Evolutionary conservation across 2,888 invertebrate genomes (phyloP), one percentile per base, ranked within the genome.

Genomic region (Auanema freiburgensis): DNA sequence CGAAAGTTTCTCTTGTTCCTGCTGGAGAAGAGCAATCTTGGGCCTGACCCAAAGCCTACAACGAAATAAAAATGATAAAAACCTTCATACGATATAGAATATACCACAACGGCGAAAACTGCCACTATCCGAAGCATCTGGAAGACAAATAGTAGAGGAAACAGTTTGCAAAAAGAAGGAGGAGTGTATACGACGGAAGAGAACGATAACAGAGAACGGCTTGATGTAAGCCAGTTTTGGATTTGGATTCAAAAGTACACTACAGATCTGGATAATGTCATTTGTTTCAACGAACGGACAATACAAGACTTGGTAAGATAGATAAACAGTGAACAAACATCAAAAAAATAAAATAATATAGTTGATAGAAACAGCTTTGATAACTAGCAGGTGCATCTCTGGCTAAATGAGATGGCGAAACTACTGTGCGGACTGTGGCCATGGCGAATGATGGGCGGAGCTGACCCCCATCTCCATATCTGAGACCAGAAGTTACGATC

Each of bases 1-100:
- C 79, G 58, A 82, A 78, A 10, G 73, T 60, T 42, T 71, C 69
- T 23, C 71, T 66, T 3, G 76, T 76, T 40, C 67, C 74, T 41
- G 67, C 65, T 12, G 72, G 67, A 12, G 71, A 56, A 4, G 71
- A 70, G 59, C 77, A 77, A 50, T 76, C 76, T 63, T 77, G 77
- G 8, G 71, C 71, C 40, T 55, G 25, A 55, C 59, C 69, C 23
- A 66, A n/a, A 62, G 62, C 44, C 57, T 64, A 41, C 21, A 65
- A 55, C 43, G 43, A 16, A 46, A 40, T 3, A 43, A n/a, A n/a
- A n/a, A 21, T 41, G 10, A 40, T 14, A 16, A 6, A 6, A 3
- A 18, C 43, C 3, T 41, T 5, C 41, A 12, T 42, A 11, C 3
- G 41, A 21, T n/a, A 16, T 16, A 11, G 12, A 16, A 0, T 18